phyloP scores from a whole-genome alignment of 2,113 vertebrate species.

The Burhinus oedicnemus region DNA sequence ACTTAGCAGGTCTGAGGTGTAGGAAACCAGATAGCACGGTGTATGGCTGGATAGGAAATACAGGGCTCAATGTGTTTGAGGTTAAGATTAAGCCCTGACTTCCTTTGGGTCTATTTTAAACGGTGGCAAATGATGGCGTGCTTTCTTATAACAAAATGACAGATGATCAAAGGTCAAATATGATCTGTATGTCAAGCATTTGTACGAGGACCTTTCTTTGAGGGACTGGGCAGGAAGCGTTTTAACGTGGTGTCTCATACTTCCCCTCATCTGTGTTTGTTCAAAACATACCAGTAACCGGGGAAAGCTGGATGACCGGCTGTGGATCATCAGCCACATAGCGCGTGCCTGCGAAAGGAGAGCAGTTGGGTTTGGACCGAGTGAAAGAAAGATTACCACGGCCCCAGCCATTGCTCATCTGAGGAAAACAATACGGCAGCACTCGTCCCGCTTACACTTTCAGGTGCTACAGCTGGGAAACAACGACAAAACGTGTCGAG shows the following conservation, averaged over 20 bases:
- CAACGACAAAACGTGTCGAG: not conserved
- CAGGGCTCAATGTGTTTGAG: conserved; percentile 81
- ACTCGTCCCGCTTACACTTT: not conserved
- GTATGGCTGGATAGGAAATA: conserved; percentile 78
- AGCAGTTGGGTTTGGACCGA: not conserved
- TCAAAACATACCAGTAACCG: conserved; percentile 57
- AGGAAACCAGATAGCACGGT: conserved; percentile 81
- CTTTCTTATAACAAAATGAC: conserved; percentile 76
- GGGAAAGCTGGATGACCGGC: conserved; percentile 13
- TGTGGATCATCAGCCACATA: not conserved
- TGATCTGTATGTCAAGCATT: conserved; percentile 71
- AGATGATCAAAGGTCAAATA: conserved; percentile 77
- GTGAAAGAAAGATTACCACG: not conserved
- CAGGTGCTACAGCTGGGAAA: not conserved
- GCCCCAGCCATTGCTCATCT: accelerated
- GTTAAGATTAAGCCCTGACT: conserved; percentile 81
- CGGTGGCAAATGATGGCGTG: conserved; percentile 75
- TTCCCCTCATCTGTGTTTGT: conserved; percentile 56
- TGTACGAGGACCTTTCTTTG: conserved; percentile 56
- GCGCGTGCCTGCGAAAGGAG: not conserved
- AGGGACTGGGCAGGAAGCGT: conserved; percentile 39
- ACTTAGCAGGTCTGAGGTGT: conserved; percentile 79
- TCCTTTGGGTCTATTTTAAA: conserved; percentile 82
- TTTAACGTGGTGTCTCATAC: conserved; percentile 56
- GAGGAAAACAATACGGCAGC: not conserved